phyloP scores from a whole-genome alignment of 2,113 vertebrate species.

The Centrocercus urophasianus region DNA sequence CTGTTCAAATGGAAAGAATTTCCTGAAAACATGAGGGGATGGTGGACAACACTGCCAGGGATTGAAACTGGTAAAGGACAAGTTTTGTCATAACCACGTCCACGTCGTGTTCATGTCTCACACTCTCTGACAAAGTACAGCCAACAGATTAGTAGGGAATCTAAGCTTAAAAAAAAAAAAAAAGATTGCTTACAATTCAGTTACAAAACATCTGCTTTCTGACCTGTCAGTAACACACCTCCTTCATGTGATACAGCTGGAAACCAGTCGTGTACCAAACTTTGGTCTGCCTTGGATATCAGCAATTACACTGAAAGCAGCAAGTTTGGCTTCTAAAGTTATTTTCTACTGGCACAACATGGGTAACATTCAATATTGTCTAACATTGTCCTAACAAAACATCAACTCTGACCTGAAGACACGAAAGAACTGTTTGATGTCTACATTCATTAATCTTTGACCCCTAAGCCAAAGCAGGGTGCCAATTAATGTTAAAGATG shows the following conservation, averaged over 20 bases:
- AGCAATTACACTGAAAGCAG: neutral
- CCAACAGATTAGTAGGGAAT: neutral
- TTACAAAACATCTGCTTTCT: neutral
- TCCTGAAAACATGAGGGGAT: neutral
- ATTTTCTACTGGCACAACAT: neutral
- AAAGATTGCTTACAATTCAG: neutral
- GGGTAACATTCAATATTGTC: neutral
- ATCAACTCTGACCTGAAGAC: neutral
- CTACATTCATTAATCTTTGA: neutral
- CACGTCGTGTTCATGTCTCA: neutral
- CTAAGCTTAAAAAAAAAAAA: neutral
- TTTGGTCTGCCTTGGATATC: neutral
- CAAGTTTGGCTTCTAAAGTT: neutral
- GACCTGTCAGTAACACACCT: neutral
- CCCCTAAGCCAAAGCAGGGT: neutral
- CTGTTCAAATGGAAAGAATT: neutral
- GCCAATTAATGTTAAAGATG: neutral
- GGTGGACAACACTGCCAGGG: neutral
- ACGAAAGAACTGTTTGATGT: conserved; percentile 20
- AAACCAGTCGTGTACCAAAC: neutral
- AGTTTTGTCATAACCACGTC: neutral
- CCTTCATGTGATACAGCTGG: neutral
- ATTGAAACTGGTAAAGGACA: neutral
- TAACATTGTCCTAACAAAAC: neutral
- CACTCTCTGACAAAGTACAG: neutral